Base-by-base conservation (phyloP, 2,797 vertebrate genomes). In the Acomys russatus region DNA sequence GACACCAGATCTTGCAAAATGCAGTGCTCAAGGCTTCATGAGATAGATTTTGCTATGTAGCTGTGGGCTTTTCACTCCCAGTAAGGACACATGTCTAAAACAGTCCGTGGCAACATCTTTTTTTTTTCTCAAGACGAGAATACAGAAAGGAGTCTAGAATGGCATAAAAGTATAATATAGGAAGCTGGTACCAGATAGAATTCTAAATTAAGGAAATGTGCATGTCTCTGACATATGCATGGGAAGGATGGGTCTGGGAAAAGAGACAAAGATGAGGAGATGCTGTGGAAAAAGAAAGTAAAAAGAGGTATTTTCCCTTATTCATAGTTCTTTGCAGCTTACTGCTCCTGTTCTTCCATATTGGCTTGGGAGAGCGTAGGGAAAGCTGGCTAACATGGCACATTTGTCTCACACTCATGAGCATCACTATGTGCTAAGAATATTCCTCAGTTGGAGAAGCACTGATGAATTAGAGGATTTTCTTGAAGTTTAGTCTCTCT, bases 21-120 rank as follows among this genome's bases (percentile, higher is more conserved):
- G 1, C 44, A 71, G 63, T 1, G 33, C 88, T 88, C 59, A 49
- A 89, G 92, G 70, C 74, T 56, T 15, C 63, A 86, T 1, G 9
- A 64, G 74, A 92, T 12, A 86, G 44, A 90, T 33, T 85, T 64
- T 49, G 33, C 54, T 82, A n/a, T 22, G 38, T 35, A 15, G 71
- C 63, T 8, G 63, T 3, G 15, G 23, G 11, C 12, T 8, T 44
- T 6, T 68, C 70, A 87, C 44, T 76, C 49, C 44, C 88, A 85
- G 70, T 86, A 76, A 86, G 23, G 44, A 89, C 73, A 88, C 8
- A 94, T 22, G 73, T 70, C 64, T 35, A 80, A 95, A 95, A 88
- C 3, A 38, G 33, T 71, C 54, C 66, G 94, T 44, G 63, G 78
- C 30, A 91, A 64, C n/a, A 63, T 73, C 56, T 59, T 17, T 59